Conservation (phyloP, 2,113 vertebrate species). For the Ovis canadensis region DNA sequence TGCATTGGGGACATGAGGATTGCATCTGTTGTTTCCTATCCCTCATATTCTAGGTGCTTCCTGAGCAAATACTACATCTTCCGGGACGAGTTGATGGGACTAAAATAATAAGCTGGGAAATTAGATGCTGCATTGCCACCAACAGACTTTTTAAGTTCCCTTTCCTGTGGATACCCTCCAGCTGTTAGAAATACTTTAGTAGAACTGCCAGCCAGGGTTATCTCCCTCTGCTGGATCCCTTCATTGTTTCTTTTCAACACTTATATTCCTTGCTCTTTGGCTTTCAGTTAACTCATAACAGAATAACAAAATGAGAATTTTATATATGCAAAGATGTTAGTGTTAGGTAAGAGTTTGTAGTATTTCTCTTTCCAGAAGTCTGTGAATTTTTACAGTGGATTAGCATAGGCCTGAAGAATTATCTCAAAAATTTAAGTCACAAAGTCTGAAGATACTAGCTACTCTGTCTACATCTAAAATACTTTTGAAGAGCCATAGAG, state of each 20-base stretch:
- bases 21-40: neutral
- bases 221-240: neutral
- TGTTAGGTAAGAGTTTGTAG: neutral
- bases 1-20: neutral
- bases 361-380: neutral
- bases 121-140: neutral
- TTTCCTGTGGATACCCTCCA: neutral
- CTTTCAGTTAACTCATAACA: neutral
- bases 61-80: neutral
- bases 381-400: neutral
- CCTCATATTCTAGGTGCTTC: neutral
- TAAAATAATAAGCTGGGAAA: neutral
- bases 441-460: neutral
- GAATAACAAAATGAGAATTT: neutral
- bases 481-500: neutral
- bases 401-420: neutral
- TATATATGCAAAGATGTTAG: neutral
- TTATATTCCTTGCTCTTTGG: neutral
- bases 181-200: neutral
- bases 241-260: neutral
- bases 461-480: neutral
- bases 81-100: fast-evolving
- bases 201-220: neutral
- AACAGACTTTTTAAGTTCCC: neutral
- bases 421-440: neutral